Base-by-base conservation (phyloP, 2,113 vertebrate genomes). In the Siniperca knerii region DNA sequence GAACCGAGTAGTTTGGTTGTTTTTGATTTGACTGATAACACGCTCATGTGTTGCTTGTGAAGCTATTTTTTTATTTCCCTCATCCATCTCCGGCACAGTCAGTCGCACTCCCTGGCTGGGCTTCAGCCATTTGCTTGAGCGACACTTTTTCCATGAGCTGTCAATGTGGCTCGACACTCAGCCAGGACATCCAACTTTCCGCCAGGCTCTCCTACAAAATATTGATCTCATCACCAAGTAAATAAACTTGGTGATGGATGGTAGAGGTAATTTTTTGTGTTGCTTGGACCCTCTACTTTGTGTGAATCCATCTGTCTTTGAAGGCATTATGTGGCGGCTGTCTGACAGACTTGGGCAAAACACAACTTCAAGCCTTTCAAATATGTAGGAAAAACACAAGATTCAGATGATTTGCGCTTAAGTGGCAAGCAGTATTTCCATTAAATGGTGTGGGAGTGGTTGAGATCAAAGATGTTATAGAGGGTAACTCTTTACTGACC, bases 181-280 rank as follows among this genome's bases (percentile, higher is more conserved):
- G 81, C 37, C 66, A 11, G 55, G 58, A 71, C 75, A 8, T 83
- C 82, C 77, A 89, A 84, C 84, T 92, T 92, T 92, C 89, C 85
- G 84, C 55, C 40, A 25, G 40, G 23, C 65, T 42, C 29, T 21
- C 50, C 54, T 75, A 46, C 73, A 67, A 82, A 84, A 82, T 69
- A 91, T 82, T 89, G 77, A 92, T 88, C 81, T 88, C 86, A 92
- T 69, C 77, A 82, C 82, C 42, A 68, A 60, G 81, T 87, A 82
- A 85, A 89, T 82, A 77, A 69, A 82, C 46, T 35, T 6, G 42
- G 66, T 89, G 86, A 88, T 82, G 81, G 89, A 89, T 90, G 88
- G 72, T 6, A 7, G 65, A 75, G 72, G 79, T 84, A 0, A 40
- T 84, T 80, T 89, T 84, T 77, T 79, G 46, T 75, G 68, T 29